Conservation (phyloP, 2,888 invertebrate genomes). For the Folsomia manolachei region DNA sequence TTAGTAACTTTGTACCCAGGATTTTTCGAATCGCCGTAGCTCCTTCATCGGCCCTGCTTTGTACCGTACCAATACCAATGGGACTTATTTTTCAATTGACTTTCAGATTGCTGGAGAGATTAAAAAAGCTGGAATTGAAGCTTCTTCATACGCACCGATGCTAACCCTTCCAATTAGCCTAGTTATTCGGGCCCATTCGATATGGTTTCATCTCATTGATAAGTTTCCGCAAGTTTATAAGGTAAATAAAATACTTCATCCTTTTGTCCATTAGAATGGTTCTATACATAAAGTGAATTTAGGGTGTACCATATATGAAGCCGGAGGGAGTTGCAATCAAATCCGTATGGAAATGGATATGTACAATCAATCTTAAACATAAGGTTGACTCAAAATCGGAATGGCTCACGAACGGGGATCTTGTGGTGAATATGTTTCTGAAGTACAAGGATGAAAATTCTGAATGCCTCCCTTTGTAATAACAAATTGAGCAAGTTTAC, state of each 20-base stretch:
- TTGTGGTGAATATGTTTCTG: constrained; percentile 63
- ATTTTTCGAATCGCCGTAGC: too few relatives aligned
- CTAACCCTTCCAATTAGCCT: constrained; percentile 69
- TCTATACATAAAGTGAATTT: too few relatives aligned
- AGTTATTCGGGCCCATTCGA: constrained; percentile 65
- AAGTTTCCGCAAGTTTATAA: constrained; percentile 59
- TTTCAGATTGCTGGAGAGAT: constrained; percentile 52
- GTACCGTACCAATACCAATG: too few relatives aligned
- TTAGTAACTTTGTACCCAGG: too few relatives aligned
- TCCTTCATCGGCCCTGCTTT: too few relatives aligned
- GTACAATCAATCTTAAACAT: constrained; percentile 62
- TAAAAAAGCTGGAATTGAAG: constrained; percentile 60
- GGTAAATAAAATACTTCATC: too few relatives aligned
- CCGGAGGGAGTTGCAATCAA: constrained; percentile 60
- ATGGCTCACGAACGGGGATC: constrained; percentile 61
- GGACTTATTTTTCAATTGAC: too few relatives aligned
- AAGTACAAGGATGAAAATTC: constrained; percentile 60
- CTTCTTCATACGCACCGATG: constrained; percentile 65
- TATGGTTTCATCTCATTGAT: constrained; percentile 60
- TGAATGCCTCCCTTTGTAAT: constrained; percentile 62
- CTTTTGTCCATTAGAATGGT: too few relatives aligned
- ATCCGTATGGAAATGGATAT: constrained; percentile 75
- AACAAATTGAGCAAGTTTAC: not conserved
- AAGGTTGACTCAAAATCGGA: constrained; percentile 61
- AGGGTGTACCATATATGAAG: constrained; percentile 47